Base-by-base conservation (phyloP, 2,113 vertebrate species). In the Canis aureus region DNA sequence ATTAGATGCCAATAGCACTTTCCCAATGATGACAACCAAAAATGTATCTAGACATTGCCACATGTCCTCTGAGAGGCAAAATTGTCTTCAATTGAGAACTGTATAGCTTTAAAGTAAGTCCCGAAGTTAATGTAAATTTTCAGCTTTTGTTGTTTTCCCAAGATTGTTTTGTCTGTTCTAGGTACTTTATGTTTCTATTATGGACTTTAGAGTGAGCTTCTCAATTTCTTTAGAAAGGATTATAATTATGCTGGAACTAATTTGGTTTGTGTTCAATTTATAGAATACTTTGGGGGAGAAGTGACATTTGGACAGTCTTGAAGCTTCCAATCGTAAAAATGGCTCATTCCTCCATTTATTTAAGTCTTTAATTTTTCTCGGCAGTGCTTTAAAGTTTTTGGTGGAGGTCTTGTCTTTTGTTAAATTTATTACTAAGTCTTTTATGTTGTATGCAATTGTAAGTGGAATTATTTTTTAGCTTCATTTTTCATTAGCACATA, bases 391-490 rank as follows among this genome's bases (percentile, higher is more conserved):
- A 16, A 43, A 53, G 4, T 81, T 80, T 89, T 86, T 53, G 74
- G 2, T 66, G 55, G 32, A 84, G 7, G n/a, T 23, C 27, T 51
- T 55, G 55, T 69, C 13, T 62, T 92, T 71, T 84, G 43, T 53
- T 66, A 93, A 80, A 64, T 92, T 79, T 85, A 66, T 85, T 93
- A 25, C 29, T 66, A 64, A 66, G 35, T 87, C 62, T 84, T 89
- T 84, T 89, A 76, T 71, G 22, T 59, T 83, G 10, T 51, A 73
- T 73, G 22, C 7, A 35, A 35, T 62, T 84, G 43, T 92, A 83
- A 88, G n/a, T 84, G 23, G 35, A 76, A 71, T 97, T 94, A 16
- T 43, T 86, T 79, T 81, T 94, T 91, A 62, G 51, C 95, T 95
- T 83, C 6, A 3, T 83, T 95, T 92, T 91, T 51, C 29, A 62